Conservation (phyloP, 2,113 vertebrate species). For the Campylomormyrus tamandua region DNA sequence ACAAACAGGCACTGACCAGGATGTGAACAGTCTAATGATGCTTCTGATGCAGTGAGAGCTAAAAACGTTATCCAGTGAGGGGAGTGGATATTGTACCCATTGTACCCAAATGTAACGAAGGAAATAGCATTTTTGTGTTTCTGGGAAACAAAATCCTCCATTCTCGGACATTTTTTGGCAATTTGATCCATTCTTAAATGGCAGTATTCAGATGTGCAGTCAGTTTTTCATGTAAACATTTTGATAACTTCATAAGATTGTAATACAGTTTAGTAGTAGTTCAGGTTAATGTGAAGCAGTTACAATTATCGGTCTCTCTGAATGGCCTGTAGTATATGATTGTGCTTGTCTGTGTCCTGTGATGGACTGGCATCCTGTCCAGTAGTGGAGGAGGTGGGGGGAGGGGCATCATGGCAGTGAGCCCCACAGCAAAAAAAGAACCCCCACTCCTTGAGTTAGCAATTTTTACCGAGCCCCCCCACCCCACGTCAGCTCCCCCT, state of each 20-base stretch:
- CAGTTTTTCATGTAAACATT: neutral
- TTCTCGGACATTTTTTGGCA: neutral
- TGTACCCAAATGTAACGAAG: neutral
- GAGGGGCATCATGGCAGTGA: neutral
- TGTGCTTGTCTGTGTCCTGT: neutral
- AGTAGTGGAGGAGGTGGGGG: neutral
- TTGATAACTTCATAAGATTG: neutral
- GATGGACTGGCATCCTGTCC: neutral
- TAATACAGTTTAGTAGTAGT: neutral
- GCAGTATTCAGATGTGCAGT: neutral
- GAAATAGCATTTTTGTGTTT: neutral
- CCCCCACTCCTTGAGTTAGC: neutral
- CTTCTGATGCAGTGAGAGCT: no score
- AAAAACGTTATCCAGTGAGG: no score
- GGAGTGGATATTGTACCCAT: no score
- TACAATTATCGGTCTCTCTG: neutral
- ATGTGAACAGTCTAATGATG: no score
- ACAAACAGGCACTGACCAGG: no score
- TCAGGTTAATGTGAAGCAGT: neutral
- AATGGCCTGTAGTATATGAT: neutral
- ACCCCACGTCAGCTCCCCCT: no score
- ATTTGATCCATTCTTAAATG: neutral
- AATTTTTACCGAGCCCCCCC: neutral
- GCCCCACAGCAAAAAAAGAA: neutral
- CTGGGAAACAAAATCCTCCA: neutral